Evolutionary conservation across 2,888 invertebrate genomes (phyloP).

Genomic region (Coleophora deauratella): DNA sequence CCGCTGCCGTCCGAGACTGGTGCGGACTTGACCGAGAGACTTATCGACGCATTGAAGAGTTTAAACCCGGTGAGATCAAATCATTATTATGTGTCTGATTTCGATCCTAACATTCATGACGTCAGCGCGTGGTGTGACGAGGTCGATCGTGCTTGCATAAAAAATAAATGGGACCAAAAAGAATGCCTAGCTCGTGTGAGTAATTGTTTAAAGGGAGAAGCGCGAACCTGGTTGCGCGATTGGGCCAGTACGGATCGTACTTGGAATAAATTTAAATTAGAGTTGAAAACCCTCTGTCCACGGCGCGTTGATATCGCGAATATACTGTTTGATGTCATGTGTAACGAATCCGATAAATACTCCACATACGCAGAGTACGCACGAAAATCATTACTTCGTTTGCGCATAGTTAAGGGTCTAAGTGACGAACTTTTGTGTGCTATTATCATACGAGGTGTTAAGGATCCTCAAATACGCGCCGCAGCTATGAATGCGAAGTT

Average conservation of each 20-base stretch:
- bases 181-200: not conserved
- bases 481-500: constrained; percentile 12
- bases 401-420: constrained; percentile 12
- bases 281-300: constrained; percentile 1
- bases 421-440: constrained; percentile 10
- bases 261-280: constrained; percentile 1
- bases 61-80: no score
- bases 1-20: no score
- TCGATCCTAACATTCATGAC: no score
- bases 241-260: constrained; percentile 1
- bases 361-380: constrained; percentile 11
- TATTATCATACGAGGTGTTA: constrained; percentile 13
- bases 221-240: not conserved
- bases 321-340: constrained; percentile 2
- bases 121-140: no score
- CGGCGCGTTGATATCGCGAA: not conserved
- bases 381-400: constrained; percentile 8
- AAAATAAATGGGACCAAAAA: not conserved
- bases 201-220: not conserved
- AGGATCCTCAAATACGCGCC: constrained; percentile 13
- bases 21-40: no score
- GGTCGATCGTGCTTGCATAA: not conserved
- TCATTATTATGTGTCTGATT: no score
- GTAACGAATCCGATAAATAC: constrained; percentile 5
- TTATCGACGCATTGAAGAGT: no score